Base-by-base conservation (phyloP, 2,113 vertebrate species). In the Etia nguti region DNA sequence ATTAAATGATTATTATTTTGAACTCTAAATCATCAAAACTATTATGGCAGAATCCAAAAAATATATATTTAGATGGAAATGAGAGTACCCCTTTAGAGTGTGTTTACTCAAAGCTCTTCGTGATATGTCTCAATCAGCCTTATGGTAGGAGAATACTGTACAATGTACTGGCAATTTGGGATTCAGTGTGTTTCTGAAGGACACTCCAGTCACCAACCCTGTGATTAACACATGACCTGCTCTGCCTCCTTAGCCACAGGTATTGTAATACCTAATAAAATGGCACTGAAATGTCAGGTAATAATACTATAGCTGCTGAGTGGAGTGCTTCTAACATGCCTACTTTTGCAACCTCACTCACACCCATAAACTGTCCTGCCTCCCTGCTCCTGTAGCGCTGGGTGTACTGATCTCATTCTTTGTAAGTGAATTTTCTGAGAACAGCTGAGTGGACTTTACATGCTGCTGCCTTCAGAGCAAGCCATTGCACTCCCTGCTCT, bases 391-490 rank as follows among this genome's bases (percentile, higher is more conserved):
- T 56, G 16, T 80, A 68, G 46, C 48, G 18, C 79, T n/a, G 43
- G 5, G 11, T 82, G 16, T 2, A 11, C 6, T 57, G 73, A 87
- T 86, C 65, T 62, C 62, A 79, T 46, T 65, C 22, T 80, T 52
- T 9, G 9, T 7, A 54, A 13, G 79, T 50, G 55, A 89, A 36
- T 77, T 83, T 54, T 43, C 84, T 52, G 56, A 60, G 38, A 81
- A 65, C 41, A 68, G 80, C 18, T 83, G 91, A 87, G 34, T 87
- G 82, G 56, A 83, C 84, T 89, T 85, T 18, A 65, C 26, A 65
- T 85, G 68, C 82, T n/a, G 57, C 31, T 81, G 68, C 75, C 60
- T 77, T 84, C 81, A 59, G 81, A 92, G 77, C 55, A 81, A 55
- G 55, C 55, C 83, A 54, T 55, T 85, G 83, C 80, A 52, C 79